Conservation (phyloP, 2,888 invertebrate species). For the Dryobotodes eremita region DNA sequence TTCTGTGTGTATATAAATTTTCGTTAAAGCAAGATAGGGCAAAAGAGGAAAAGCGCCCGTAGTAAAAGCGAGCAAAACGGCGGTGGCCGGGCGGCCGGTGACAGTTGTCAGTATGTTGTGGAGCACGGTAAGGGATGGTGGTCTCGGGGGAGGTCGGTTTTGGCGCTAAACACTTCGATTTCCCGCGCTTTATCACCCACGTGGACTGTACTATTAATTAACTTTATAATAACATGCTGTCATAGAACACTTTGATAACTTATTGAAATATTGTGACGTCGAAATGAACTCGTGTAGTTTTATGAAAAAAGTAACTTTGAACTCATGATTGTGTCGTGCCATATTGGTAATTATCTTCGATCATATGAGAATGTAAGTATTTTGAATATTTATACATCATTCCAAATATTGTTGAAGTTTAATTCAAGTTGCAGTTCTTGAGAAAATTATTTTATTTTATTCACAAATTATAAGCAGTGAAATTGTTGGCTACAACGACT, state of each 20-base stretch:
- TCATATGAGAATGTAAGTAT: conserved; percentile 84
- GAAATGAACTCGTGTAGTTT: conserved; percentile 74
- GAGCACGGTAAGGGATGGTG: conserved; percentile 83
- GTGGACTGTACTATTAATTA: conserved; percentile 75
- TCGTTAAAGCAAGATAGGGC: conserved; percentile 87
- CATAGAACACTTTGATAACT: conserved; percentile 69
- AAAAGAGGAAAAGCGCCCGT: conserved; percentile 86
- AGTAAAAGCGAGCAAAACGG: conserved; percentile 85
- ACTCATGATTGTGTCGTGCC: conserved; percentile 85
- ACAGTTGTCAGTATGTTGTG: conserved; percentile 86
- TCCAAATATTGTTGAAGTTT: background rate
- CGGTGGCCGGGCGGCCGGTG: conserved; percentile 81
- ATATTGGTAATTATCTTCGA: conserved; percentile 78
- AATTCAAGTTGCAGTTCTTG: background rate
- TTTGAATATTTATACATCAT: conserved; percentile 30
- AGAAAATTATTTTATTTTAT: background rate
- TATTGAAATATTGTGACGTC: conserved; percentile 69
- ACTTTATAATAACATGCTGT: conserved; percentile 71
- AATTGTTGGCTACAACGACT: background rate
- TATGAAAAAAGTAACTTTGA: conserved; percentile 72
- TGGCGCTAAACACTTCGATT: conserved; percentile 82
- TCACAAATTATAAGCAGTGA: background rate
- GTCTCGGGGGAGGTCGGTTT: conserved; percentile 79
- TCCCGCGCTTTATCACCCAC: conserved; percentile 83
- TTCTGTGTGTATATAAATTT: conserved; percentile 83